Conservation (phyloP, 2,888 invertebrate species). For the Diarsia dahlii region DNA sequence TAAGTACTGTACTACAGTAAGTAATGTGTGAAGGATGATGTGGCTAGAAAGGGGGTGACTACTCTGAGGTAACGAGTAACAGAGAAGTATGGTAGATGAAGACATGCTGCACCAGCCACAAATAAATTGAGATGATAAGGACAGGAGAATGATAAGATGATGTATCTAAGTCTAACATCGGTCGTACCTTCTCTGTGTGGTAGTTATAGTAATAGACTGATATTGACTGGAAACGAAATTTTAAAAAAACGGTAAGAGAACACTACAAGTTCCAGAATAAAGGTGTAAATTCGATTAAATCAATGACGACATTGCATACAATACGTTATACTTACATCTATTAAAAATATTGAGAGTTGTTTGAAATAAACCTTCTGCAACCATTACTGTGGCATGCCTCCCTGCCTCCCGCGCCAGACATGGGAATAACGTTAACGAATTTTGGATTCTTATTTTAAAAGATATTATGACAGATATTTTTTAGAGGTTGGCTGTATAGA, state of each 20-base stretch:
- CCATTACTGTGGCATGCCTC: conserved; percentile 24
- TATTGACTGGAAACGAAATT: too few relatives aligned
- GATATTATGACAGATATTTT: conserved; percentile 68
- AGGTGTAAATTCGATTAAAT: background rate
- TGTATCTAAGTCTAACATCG: background rate
- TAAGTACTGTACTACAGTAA: too few relatives aligned
- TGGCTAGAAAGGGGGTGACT: too few relatives aligned
- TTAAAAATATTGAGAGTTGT: background rate
- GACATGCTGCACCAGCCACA: too few relatives aligned
- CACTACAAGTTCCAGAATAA: background rate
- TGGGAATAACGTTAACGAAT: conserved; percentile 70
- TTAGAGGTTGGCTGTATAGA: conserved; percentile 50
- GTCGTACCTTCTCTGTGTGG: background rate
- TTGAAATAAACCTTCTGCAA: conserved; percentile 28
- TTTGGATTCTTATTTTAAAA: conserved; percentile 64
- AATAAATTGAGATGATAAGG: too few relatives aligned
- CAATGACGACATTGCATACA: background rate
- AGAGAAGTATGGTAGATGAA: too few relatives aligned
- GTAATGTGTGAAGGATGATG: too few relatives aligned
- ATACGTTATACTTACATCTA: too few relatives aligned
- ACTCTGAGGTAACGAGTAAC: too few relatives aligned
- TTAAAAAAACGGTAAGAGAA: background rate
- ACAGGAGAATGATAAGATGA: too few relatives aligned
- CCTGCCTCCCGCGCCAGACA: conserved; percentile 64
- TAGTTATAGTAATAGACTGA: background rate